Percentiles rank a stretch among this genome's conserved stretches.
Conservation (phyloP, 2,888 invertebrate genomes). For the Seira musarum region DNA sequence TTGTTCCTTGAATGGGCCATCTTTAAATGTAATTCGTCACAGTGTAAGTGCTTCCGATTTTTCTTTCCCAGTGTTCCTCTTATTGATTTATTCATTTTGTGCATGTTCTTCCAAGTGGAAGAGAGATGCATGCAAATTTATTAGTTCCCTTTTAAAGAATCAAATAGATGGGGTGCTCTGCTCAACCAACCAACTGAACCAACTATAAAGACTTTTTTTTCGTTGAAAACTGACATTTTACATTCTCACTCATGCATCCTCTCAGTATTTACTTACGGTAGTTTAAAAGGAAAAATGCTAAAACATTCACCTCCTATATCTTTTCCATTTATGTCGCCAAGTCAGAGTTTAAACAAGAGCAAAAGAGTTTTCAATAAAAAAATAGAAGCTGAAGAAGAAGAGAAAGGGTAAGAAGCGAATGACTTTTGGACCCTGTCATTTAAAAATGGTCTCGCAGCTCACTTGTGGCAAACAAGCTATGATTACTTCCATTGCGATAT, state of each 20-base stretch:
- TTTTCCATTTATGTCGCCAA: not conserved
- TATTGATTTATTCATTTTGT: constrained; percentile 7
- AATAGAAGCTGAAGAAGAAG: not conserved
- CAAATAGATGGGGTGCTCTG: not conserved
- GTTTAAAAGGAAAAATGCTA: not conserved
- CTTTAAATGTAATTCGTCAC: constrained; percentile 30
- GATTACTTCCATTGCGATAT: constrained; percentile 31
- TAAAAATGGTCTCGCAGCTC: constrained; percentile 39
- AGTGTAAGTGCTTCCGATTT: constrained; percentile 24
- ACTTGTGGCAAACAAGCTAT: constrained; percentile 51
- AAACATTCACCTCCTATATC: not conserved
- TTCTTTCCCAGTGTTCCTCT: not conserved
- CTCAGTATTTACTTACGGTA: not conserved
- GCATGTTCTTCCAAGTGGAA: not conserved
- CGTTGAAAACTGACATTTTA: constrained; percentile 28
- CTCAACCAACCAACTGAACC: too few relatives aligned
- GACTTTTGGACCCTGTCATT: constrained; percentile 42
- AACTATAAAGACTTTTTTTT: not conserved
- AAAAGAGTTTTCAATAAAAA: constrained; percentile 39
- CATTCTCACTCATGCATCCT: constrained; percentile 12
- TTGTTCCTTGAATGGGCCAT: not conserved
- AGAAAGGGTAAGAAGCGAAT: constrained; percentile 22
- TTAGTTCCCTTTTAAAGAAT: too few relatives aligned
- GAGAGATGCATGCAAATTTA: not conserved
- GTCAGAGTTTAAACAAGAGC: constrained; percentile 21